Evolutionary conservation across 92 coral and sea anemone genomes (phyloP), one percentile per base, ranked within the genome.

Genomic region (Pocillopora meandrina): DNA sequence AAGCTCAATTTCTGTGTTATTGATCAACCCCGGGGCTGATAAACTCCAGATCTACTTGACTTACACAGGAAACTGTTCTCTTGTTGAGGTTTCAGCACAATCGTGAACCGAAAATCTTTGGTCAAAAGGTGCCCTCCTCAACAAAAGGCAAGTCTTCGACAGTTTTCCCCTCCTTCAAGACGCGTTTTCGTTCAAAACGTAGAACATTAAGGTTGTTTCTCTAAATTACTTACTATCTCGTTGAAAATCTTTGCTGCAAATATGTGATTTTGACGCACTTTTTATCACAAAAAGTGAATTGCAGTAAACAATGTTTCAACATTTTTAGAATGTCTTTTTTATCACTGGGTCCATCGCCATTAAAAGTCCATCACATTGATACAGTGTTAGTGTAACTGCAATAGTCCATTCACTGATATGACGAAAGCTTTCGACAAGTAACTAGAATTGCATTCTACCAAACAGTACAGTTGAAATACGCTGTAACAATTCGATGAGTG

Each of bases 301-400:
- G 85, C 77, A 71, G 78, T 26, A 81, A 81, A 81, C 85, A 81
- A 81, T 65, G 71, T 71, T 81, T 59, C 55, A 42, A 61, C 85
- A 81, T 81, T 81, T 81, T 81, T 81, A 81, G 77, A 81, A 81
- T 81, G 77, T 58, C 85, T 81, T 4, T 12, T 77, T 81, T 81
- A 81, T 81, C 85, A 77, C 70, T 71, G 70, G 36, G 77, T 81
- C 71, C 71, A 81, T 71, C 85, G 35, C 85, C 60, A 81, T 81
- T 81, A 70, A 81, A 81, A 81, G 55, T 71, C 85, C 85, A 81
- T 81, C 85, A 81, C 31, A 60, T 21, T 71, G 67, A 81, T 69
- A 31, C 75, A 31, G 3, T 80, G 83, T 73, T 76, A 80, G 77
- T n/a, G 59, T 81, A 81, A 81, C 57, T 71, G 85, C 59, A 81